These are phyloP conservation scores for Monomorium pharaonis DNA, from an alignment of 1,140 invertebrate genomes.

Conservation along the genomic window DNA sequence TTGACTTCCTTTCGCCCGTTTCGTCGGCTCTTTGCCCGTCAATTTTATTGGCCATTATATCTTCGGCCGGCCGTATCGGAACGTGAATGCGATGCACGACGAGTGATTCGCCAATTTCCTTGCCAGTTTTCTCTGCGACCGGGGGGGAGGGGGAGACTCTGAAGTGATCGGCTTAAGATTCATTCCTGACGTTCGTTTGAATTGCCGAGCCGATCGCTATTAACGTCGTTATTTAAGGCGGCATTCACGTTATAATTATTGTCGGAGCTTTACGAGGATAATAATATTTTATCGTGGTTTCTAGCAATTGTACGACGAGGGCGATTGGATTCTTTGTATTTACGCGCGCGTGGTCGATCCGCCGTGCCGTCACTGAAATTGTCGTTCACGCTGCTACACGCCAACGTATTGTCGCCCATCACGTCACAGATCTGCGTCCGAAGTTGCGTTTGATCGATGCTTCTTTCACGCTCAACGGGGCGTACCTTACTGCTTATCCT, in stretches of 20 bases:
- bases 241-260: neutral
- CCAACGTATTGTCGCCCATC: neutral
- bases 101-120: neutral
- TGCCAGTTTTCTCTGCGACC: neutral
- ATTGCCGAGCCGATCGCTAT: neutral
- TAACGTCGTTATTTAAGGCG: slow-evolving; percentile 6
- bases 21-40: neutral
- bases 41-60: slow-evolving; percentile 26
- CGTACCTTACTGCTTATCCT: neutral
- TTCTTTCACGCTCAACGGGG: neutral
- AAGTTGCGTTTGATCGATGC: slow-evolving; percentile 17
- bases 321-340: slow-evolving; percentile 25
- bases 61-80: neutral
- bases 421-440: neutral
- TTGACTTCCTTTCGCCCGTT: neutral
- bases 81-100: neutral
- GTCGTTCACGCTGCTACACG: neutral
- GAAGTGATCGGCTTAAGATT: neutral
- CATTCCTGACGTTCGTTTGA: slow-evolving; percentile 23
- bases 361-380: neutral
- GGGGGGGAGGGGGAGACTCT: too few species aligned
- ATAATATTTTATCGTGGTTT: slow-evolving; percentile 11
- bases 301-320: neutral
- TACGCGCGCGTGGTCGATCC: neutral
- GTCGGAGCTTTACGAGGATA: neutral